Conservation (phyloP, 2,113 vertebrate genomes). For the Sapajus apella region DNA sequence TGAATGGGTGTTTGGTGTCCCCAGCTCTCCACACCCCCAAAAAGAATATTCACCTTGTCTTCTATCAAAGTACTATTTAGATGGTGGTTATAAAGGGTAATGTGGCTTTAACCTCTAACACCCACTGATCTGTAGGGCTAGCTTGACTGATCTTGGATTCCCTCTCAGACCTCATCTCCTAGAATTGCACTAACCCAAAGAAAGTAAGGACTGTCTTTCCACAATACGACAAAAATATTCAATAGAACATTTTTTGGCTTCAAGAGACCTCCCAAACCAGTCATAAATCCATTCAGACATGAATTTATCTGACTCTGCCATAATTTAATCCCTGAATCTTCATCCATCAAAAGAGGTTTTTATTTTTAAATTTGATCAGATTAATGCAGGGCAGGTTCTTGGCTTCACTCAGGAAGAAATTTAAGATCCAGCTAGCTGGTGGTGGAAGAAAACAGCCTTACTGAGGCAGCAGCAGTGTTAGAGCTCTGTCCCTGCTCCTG, state of each 20-base stretch:
- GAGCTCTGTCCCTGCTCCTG: too few species aligned
- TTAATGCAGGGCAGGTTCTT: not conserved
- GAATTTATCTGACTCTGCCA: not conserved
- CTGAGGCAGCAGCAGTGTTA: too few species aligned
- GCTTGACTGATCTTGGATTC: not conserved
- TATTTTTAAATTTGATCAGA: not conserved
- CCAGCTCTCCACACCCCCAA: not conserved
- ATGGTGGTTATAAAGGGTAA: not conserved
- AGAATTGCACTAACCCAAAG: not conserved
- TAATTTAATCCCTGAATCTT: not conserved
- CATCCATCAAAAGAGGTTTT: not conserved
- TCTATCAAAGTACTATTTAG: not conserved
- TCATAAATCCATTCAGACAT: not conserved
- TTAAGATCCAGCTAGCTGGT: too few species aligned
- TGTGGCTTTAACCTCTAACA: not conserved
- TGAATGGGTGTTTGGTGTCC: not conserved
- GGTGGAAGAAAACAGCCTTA: too few species aligned
- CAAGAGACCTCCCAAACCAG: not conserved
- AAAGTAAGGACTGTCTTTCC: not conserved
- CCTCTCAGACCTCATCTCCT: not conserved
- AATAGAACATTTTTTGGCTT: not conserved
- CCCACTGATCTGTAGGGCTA: not conserved
- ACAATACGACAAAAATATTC: not conserved
- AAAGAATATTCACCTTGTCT: not conserved
- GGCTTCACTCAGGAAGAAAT: too few species aligned